These are phyloP conservation scores for honey bee (Apis mellifera) DNA, from an alignment of 1,140 invertebrate species.

Conservation along the genomic window DNA sequence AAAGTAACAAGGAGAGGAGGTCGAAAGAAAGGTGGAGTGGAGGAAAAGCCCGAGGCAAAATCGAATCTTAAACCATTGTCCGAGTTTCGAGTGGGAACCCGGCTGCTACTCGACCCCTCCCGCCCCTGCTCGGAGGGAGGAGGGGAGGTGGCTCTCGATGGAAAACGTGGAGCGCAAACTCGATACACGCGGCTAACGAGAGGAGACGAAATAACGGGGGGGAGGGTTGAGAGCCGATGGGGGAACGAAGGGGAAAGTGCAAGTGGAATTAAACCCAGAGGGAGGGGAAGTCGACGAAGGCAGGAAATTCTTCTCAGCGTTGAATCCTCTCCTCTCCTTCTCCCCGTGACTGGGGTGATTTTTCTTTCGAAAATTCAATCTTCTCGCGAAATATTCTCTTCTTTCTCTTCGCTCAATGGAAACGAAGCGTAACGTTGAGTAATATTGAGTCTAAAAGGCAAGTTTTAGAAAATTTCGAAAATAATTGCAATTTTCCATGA, in stretches of 20 bases:
- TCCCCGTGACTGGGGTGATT: no score
- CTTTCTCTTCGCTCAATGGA: no score
- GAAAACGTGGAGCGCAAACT: constrained; percentile 51
- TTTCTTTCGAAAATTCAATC: neutral
- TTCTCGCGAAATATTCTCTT: no score
- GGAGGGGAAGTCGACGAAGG: neutral
- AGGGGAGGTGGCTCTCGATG: neutral
- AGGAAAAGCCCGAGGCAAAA: constrained; percentile 46
- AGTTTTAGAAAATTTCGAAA: no score
- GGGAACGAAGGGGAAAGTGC: constrained; percentile 27
- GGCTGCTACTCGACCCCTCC: constrained; percentile 8
- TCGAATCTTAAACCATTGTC: constrained; percentile 44
- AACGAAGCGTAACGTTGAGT: no score
- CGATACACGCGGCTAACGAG: constrained; percentile 54
- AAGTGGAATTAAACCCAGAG: constrained; percentile 25
- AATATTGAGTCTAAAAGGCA: no score
- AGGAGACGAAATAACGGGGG: constrained; percentile 1
- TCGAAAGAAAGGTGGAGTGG: constrained; percentile 25
- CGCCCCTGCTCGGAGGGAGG: no score
- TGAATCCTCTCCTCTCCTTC: neutral
- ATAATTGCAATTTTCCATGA: no score
- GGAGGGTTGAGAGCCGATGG: neutral
- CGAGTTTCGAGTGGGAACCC: constrained; percentile 54
- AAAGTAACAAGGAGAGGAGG: constrained; percentile 51
- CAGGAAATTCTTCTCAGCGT: constrained; percentile 26